Evolutionary conservation across 2,888 invertebrate species (phyloP), one percentile per base, ranked within the genome.

Genomic region (Autographa pulchrina): DNA sequence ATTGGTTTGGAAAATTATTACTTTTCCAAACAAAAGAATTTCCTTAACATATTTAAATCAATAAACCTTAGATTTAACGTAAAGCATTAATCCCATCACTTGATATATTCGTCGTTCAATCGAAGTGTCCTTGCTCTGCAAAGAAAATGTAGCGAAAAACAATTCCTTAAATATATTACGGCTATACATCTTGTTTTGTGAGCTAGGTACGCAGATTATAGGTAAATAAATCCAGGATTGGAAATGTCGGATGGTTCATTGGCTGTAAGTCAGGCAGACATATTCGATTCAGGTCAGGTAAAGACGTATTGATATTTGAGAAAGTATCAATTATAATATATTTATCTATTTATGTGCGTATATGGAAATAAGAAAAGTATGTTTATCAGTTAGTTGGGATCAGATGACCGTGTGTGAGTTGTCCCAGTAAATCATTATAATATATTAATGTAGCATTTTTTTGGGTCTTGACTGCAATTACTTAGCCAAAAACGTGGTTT

Each of bases 61-160:
- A 75, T 70, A 66, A 62, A 62, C 7, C 41, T 62, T 14, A 11
- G n/a, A 61, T 63, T 38, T 58, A 74, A 68, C 59, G 64, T 60
- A 43, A 14, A 9, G n/a, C 70, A 77, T 83, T 77, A 68, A 68
- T 80, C 56, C 20, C 0, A 56, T 43, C 35, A 41, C 67, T 66
- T 70, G 73, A 72, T 62, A 61, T 80, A 74, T 80, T 63, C 70
- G 48, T 35, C 32, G 67, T 58, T 65, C 59, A 72, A 72, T 70
- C 62, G 58, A 65, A 60, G 67, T 67, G 59, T 62, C n/a, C 35
- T 58, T 25, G 38, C 56, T 62, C 54, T 32, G 59, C 56, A 65
- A 68, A 79, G 75, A 70, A 58, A 79, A 71, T 68, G 82, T 71
- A 78, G 68, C 75, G 70, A 69, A 78, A 74, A 78, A 74, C 75